Evolutionary conservation across 2,797 vertebrate genomes (phyloP), one percentile per base, ranked within the genome.

Genomic region (Microcaecilia unicolor): DNA sequence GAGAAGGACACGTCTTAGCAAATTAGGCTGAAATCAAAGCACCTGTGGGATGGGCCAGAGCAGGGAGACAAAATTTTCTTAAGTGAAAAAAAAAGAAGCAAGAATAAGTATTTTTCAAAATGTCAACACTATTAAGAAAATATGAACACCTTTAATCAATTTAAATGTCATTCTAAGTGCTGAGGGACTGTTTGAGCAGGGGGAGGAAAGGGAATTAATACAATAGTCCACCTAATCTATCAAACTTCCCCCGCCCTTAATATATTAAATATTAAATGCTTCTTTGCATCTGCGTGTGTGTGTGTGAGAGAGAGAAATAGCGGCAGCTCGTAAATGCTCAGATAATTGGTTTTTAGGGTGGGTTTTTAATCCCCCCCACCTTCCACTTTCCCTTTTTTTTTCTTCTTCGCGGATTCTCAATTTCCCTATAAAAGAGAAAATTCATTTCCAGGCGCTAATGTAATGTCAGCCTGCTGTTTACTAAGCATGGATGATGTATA

Each of bases 401-500:
- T 72, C 62, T 73, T 70, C 68, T 72, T 74, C 68, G 85, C 84
- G 85, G 84, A 90, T 91, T 91, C 89, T 91, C 91, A 91, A 91
- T 93, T 91, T 92, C 88, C 89, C 88, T 92, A 88, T 91, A 91
- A 92, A 92, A 93, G 68, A 92, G 88, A 92, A 92, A 94, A 94
- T 91, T 93, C 91, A 93, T 94, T 94, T 91, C 89, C 89, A 87
- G 86, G 86, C 86, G 84, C 91, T 94, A 93, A 94, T 94, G 90
- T 90, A 91, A 90, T 94, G 91, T 93, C 91, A 92, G 89, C 83
- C 87, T 87, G 91, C 88, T 90, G 90, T 92, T 91, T 92, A 90
- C 88, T 81, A 90, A 92, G 90, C 90, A 89, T 93, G 91, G 87
- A 94, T 93, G 91, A 94, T 94, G 87, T 92, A 94, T 92, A 90